Conservation (phyloP, 2,113 vertebrate species). For the Notarius quadriscutis region DNA sequence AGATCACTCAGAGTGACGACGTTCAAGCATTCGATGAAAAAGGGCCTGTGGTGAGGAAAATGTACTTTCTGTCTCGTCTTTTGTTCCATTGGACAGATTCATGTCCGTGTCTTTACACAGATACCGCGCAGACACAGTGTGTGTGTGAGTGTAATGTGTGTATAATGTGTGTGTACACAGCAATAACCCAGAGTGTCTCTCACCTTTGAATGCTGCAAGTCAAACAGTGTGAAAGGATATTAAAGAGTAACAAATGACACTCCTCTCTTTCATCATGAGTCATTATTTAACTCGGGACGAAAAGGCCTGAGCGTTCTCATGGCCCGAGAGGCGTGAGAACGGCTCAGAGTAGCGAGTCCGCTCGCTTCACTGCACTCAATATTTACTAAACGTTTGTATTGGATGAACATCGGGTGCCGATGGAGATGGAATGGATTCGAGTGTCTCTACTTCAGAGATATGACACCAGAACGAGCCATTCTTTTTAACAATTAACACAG, state of each 20-base stretch:
- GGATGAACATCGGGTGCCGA: neutral
- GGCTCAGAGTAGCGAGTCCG: neutral
- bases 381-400: slow-evolving; percentile 4
- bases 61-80: slow-evolving; percentile 23
- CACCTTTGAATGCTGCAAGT: slow-evolving; percentile 37
- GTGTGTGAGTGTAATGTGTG: slow-evolving; percentile 16
- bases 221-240: slow-evolving; percentile 44
- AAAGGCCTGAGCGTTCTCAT: slow-evolving; percentile 54
- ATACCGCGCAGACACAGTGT: neutral
- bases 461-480: neutral
- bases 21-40: neutral
- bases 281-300: slow-evolving; percentile 54
- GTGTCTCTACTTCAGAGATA: neutral
- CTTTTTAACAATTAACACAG: neutral
- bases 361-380: neutral
- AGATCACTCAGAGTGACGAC: slow-evolving; percentile 2
- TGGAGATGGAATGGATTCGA: neutral
- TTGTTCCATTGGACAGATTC: slow-evolving; percentile 30
- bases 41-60: slow-evolving; percentile 8
- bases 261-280: slow-evolving; percentile 44
- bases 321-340: slow-evolving; percentile 47
- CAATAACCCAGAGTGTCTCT: slow-evolving; percentile 37
- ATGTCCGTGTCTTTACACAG: slow-evolving; percentile 43
- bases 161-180: slow-evolving; percentile 27
- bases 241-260: slow-evolving; percentile 52